Conservation (phyloP, 2,113 vertebrate genomes). For the Mungos mungo region DNA sequence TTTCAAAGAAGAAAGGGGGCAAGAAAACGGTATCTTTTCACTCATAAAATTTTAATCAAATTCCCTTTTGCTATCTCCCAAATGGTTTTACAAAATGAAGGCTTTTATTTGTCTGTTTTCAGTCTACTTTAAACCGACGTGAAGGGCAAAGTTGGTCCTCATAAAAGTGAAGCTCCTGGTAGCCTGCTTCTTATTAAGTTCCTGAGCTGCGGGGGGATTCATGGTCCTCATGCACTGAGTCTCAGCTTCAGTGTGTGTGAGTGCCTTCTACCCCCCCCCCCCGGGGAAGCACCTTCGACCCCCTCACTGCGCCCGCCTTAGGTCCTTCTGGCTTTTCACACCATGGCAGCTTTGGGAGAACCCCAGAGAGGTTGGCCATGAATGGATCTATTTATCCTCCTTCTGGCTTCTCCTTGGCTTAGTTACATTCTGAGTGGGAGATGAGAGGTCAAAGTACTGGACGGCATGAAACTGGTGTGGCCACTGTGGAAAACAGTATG, state of each 20-base stretch:
- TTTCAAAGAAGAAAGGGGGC: conserved; percentile 29
- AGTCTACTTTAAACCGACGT: neutral
- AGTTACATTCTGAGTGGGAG: neutral
- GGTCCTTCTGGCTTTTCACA: rapidly evolving
- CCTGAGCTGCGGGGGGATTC: neutral
- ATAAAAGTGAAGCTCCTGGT: neutral
- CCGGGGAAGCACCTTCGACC: neutral
- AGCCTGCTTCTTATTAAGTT: conserved; percentile 16
- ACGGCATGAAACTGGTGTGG: neutral
- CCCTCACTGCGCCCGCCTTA: neutral
- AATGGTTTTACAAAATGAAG: neutral
- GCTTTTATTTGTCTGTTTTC: neutral
- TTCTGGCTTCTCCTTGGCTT: neutral
- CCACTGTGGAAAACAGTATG: neutral
- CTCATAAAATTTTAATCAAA: neutral
- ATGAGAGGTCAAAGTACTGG: neutral
- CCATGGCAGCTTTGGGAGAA: neutral
- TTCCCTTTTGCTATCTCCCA: neutral
- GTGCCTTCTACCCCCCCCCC: rapidly evolving
- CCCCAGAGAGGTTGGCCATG: neutral
- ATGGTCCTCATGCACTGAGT: neutral
- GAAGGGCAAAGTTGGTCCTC: conserved; percentile 13
- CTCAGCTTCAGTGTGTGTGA: neutral
- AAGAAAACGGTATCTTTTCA: neutral
- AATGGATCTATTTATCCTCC: neutral